Conservation (phyloP, 2,797 vertebrate genomes). For the Alfaro cultratus region DNA sequence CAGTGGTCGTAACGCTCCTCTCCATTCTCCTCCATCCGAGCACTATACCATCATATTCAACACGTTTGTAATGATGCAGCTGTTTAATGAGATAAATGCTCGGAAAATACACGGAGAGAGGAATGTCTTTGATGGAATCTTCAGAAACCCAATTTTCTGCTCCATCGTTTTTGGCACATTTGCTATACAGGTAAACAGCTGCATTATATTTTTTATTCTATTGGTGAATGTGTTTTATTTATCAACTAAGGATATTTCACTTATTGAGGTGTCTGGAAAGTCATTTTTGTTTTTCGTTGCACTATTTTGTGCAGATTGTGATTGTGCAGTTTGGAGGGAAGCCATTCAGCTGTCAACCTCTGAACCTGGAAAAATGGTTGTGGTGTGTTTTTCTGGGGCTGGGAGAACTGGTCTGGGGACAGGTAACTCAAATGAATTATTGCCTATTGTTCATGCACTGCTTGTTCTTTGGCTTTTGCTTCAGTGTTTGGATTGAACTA, state of each 20-base stretch:
- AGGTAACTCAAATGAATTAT: slow-evolving; percentile 81
- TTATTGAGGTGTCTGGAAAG: not conserved
- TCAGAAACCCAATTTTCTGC: slow-evolving; percentile 97
- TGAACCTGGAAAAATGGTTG: slow-evolving; percentile 97
- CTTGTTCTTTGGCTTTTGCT: slow-evolving; percentile 6
- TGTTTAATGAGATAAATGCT: slow-evolving; percentile 98
- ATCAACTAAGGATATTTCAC: not conserved
- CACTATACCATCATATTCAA: slow-evolving; percentile 99
- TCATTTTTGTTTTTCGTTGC: not conserved
- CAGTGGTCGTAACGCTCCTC: slow-evolving; percentile 92
- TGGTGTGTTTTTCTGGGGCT: slow-evolving; percentile 98
- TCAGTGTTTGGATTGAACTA: slow-evolving; percentile 4
- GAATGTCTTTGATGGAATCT: slow-evolving; percentile 97
- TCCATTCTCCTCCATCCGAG: slow-evolving; percentile 95
- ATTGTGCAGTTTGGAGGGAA: slow-evolving; percentile 98
- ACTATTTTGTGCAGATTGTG: slow-evolving; percentile 84
- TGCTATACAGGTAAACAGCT: slow-evolving; percentile 86
- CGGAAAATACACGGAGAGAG: slow-evolving; percentile 98
- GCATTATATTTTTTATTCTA: not conserved
- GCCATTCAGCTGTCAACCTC: slow-evolving; percentile 95
- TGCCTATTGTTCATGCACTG: not conserved
- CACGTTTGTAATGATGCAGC: slow-evolving; percentile 99
- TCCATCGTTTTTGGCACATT: slow-evolving; percentile 96
- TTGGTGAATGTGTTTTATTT: not conserved
- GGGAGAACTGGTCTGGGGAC: slow-evolving; percentile 98